phyloP scores from a whole-genome alignment of 2,888 invertebrate species.

The Steromphala cineraria region DNA sequence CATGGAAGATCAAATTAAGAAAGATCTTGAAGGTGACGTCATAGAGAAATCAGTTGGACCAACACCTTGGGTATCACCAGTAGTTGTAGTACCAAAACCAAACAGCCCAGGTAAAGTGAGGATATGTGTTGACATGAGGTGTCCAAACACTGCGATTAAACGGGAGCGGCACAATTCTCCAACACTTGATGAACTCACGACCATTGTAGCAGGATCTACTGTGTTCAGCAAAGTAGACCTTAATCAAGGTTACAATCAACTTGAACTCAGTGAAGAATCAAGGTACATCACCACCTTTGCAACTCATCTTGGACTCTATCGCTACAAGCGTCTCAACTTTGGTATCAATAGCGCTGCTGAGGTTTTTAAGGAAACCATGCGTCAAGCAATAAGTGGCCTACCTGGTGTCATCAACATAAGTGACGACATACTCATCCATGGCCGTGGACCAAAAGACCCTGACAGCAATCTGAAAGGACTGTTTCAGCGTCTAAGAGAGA shows the following conservation, averaged over 20 bases:
- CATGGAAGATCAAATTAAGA: too few relatives aligned
- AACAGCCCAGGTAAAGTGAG: too few relatives aligned
- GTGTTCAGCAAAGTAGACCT: too few relatives aligned
- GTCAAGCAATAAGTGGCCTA: too few relatives aligned
- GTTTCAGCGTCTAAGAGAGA: too few relatives aligned
- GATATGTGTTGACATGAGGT: slow-evolving; percentile 41
- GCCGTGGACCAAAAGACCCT: slow-evolving; percentile 18
- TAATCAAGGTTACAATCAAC: too few relatives aligned
- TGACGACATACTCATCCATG: too few relatives aligned
- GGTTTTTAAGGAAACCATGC: slow-evolving; percentile 46
- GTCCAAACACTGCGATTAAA: slow-evolving; percentile 33
- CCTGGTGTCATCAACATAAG: too few relatives aligned
- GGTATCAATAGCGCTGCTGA: too few relatives aligned
- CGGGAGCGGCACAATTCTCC: slow-evolving; percentile 34
- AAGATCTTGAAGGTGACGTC: too few relatives aligned
- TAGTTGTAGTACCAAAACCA: too few relatives aligned
- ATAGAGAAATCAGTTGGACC: background rate
- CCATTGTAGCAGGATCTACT: slow-evolving; percentile 29
- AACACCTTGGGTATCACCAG: too few relatives aligned
- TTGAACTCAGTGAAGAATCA: slow-evolving; percentile 44
- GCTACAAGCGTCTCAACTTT: slow-evolving; percentile 48
- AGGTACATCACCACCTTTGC: slow-evolving; percentile 53
- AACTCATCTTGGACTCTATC: slow-evolving; percentile 42
- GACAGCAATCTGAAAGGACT: slow-evolving; percentile 28
- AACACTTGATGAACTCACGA: slow-evolving; percentile 43